Evolutionary conservation across 2,888 invertebrate species (phyloP).

Genomic region (Silvanus unidentatus): DNA sequence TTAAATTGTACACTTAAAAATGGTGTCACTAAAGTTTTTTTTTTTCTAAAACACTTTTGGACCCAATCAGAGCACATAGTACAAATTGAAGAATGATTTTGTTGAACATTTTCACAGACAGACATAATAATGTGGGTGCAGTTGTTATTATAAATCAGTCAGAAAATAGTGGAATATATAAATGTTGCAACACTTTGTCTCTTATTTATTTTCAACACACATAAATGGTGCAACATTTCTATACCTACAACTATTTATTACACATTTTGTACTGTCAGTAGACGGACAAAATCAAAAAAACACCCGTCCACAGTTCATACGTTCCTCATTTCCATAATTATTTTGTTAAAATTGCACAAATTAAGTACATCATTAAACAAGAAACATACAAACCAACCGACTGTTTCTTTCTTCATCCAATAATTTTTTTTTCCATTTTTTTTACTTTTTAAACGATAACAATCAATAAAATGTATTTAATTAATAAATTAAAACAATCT

Average conservation of each 20-base stretch:
- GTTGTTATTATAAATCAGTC: constrained; percentile 1
- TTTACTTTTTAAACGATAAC: constrained; percentile 19
- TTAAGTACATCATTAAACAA: no score
- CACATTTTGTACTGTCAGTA: constrained; percentile 38
- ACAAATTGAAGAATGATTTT: neutral
- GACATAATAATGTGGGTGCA: neutral
- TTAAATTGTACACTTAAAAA: neutral
- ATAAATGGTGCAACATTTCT: no score
- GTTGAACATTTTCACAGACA: constrained; percentile 3
- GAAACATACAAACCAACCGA: no score
- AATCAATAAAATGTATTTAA: constrained; percentile 22
- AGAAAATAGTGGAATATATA: neutral
- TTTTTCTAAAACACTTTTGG: constrained; percentile 3
- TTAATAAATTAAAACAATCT: constrained; percentile 41
- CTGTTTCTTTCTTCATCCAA: no score
- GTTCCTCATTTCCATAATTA: constrained; percentile 25
- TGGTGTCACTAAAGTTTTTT: constrained; percentile 1
- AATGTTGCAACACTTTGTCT: constrained; percentile 1
- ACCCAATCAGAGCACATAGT: constrained; percentile 6
- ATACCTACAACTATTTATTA: no score
- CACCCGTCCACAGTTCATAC: constrained; percentile 29
- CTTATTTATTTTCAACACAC: no score
- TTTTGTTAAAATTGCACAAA: no score
- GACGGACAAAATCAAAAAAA: constrained; percentile 13
- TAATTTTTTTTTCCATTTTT: neutral